Evolutionary conservation across 2,888 invertebrate genomes (phyloP).

Genomic region (Trissolcus brochymenae): DNA sequence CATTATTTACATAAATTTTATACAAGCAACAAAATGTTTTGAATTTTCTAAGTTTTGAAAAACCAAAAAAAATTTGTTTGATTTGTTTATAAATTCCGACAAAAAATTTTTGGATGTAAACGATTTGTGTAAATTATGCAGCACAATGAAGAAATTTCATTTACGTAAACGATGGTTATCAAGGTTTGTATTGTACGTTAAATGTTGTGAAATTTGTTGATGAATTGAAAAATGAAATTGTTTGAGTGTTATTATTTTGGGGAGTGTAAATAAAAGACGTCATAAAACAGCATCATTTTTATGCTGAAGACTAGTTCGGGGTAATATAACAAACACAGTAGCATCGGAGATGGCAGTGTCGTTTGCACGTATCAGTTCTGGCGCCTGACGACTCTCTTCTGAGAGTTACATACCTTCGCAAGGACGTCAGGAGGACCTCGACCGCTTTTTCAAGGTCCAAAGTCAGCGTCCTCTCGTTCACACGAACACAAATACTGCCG

Average conservation of each 20-base stretch:
- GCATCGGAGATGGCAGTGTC: constrained; percentile 39
- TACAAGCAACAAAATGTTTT: too few relatives aligned
- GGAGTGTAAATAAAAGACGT: constrained; percentile 9
- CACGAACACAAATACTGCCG: neutral
- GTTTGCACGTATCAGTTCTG: constrained; percentile 46
- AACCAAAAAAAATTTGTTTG: too few relatives aligned
- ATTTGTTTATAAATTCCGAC: too few relatives aligned
- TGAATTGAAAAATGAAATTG: too few relatives aligned
- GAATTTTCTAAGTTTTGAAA: too few relatives aligned
- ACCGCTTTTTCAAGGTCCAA: constrained; percentile 59
- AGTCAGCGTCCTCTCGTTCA: constrained; percentile 50
- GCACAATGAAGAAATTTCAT: too few relatives aligned
- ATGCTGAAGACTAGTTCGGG: constrained; percentile 33
- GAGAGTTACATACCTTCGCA: constrained; percentile 49
- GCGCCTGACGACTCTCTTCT: constrained; percentile 41
- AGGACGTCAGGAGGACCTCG: constrained; percentile 59
- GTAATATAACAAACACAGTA: constrained; percentile 54
- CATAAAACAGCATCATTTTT: constrained; percentile 38
- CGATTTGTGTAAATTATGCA: too few relatives aligned
- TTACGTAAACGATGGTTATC: too few relatives aligned
- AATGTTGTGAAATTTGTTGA: too few relatives aligned
- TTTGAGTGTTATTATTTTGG: neutral
- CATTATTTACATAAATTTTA: too few relatives aligned
- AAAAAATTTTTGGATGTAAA: too few relatives aligned
- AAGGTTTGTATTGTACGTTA: too few relatives aligned